phyloP scores from a whole-genome alignment of 2,888 invertebrate species.

The Pyrocoelia pectoralis region DNA sequence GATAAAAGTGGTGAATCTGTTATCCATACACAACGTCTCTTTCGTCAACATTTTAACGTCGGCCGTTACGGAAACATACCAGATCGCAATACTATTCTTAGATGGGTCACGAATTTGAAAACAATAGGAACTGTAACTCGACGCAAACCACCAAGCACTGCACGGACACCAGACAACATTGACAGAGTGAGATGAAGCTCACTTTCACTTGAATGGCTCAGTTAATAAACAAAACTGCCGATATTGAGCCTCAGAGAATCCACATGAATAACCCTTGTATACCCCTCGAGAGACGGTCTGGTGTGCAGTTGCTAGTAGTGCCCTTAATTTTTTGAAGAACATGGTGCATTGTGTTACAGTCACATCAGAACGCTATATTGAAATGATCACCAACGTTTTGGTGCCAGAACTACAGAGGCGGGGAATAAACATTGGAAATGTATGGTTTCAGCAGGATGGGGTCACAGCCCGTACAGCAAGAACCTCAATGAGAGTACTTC shows the following conservation, averaged over 20 bases:
- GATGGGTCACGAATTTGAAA: neutral
- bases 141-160: constrained; percentile 1
- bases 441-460: no score
- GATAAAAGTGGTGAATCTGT: neutral
- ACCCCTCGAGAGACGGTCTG: no score
- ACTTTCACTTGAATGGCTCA: no score
- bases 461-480: neutral
- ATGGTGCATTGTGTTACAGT: neutral
- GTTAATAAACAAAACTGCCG: neutral
- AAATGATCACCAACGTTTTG: neutral
- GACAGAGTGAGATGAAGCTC: neutral
- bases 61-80: neutral
- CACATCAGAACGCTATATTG: no score
- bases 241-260: neutral
- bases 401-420: neutral
- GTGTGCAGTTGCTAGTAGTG: neutral
- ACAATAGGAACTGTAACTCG: neutral
- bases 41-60: neutral
- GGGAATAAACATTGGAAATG: no score
- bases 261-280: neutral
- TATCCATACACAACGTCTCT: neutral
- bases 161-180: neutral
- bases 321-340: no score
- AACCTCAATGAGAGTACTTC: neutral
- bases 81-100: constrained; percentile 1